These are phyloP conservation scores for Archips xylosteana DNA, from an alignment of 2,888 invertebrate species.

Conservation along the genomic window DNA sequence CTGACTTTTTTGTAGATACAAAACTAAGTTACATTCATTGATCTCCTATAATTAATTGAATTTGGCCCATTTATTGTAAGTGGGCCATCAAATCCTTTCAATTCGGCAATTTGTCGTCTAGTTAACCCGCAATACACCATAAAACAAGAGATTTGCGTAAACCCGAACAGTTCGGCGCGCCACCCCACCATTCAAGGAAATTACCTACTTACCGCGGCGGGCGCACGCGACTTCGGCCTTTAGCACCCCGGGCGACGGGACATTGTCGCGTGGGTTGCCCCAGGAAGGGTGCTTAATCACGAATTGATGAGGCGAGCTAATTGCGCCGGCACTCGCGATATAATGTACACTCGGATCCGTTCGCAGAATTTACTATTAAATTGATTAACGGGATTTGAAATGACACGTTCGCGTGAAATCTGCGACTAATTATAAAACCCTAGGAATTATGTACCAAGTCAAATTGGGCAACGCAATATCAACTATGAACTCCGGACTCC, in stretches of 20 bases:
- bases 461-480: too few species aligned
- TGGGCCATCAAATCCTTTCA: conserved; percentile 15
- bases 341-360: conserved; percentile 41
- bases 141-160: conserved; percentile 43
- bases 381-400: conserved; percentile 24
- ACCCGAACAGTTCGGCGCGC: conserved; percentile 33
- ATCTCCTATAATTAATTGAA: background rate
- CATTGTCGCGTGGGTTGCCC: background rate
- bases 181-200: conserved; percentile 40
- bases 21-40: background rate
- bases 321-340: conserved; percentile 44
- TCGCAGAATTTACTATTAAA: conserved; percentile 26
- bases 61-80: conserved; percentile 6
- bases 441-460: too few species aligned
- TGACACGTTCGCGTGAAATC: background rate
- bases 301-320: conserved; percentile 49
- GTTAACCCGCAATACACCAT: conserved; percentile 38
- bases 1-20: background rate
- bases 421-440: too few species aligned
- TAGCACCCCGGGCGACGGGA: background rate
- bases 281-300: conserved; percentile 41
- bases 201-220: conserved; percentile 35
- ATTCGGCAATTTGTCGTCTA: conserved; percentile 38
- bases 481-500: too few species aligned
- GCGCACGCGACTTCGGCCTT: conserved; percentile 12